Conservation (phyloP, 2,797 vertebrate species). For the Champsocephalus esox region DNA sequence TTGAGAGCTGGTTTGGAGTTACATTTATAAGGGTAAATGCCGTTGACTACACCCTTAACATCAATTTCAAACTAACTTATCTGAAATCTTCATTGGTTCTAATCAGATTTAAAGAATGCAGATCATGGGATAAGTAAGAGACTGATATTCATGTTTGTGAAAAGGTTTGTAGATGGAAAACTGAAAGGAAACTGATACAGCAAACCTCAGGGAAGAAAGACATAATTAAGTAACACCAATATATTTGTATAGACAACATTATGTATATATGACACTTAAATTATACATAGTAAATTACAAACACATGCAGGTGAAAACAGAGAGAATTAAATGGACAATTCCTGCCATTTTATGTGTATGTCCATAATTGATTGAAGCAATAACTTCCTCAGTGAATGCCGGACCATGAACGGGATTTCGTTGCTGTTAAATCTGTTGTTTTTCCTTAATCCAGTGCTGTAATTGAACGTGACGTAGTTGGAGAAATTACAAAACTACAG, state of each 20-base stretch:
- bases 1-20: too few species aligned
- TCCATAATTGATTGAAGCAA: too few species aligned
- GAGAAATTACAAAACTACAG: too few species aligned
- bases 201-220: slow-evolving; percentile 71
- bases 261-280: slow-evolving; percentile 7
- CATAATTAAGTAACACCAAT: slow-evolving; percentile 45
- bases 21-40: too few species aligned
- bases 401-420: too few species aligned
- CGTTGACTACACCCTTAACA: not conserved
- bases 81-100: not conserved
- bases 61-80: not conserved
- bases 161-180: slow-evolving; percentile 13
- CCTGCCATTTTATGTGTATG: too few species aligned
- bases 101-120: not conserved
- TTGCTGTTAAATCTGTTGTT: too few species aligned
- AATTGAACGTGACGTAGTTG: too few species aligned
- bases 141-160: not conserved
- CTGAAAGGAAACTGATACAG: not conserved
- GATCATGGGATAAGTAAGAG: slow-evolving; percentile 9
- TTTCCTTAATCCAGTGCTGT: too few species aligned
- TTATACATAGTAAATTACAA: slow-evolving; percentile 22
- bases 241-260: slow-evolving; percentile 46
- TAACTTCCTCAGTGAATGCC: too few species aligned
- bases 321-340: slow-evolving; percentile 5
- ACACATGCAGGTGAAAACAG: slow-evolving; percentile 58